Conservation (phyloP, 2,888 invertebrate species). For the Phytoseiulus persimilis region DNA sequence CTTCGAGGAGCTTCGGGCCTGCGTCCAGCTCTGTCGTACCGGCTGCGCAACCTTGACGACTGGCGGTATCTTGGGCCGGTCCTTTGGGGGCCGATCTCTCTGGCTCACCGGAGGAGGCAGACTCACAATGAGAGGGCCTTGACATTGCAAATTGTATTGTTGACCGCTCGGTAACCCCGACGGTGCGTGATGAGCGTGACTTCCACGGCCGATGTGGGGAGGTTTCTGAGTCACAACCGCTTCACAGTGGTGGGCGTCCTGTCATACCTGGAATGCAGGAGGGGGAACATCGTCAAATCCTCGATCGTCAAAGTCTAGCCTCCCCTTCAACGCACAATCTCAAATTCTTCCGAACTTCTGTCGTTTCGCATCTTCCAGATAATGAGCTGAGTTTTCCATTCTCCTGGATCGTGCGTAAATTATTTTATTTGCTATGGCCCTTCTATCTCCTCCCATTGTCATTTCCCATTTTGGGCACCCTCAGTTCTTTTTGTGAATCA, state of each 20-base stretch:
- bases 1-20: conserved; percentile 27
- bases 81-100: conserved; percentile 11
- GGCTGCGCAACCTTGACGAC: conserved; percentile 33
- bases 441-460: no score
- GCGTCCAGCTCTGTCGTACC: conserved; percentile 30
- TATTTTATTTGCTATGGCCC: no score
- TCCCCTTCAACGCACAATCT: no score
- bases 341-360: no score
- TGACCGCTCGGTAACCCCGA: not conserved
- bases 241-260: conserved; percentile 38
- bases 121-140: conserved; percentile 25
- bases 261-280: conserved; percentile 11
- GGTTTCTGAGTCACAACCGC: conserved; percentile 30
- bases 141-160: conserved; percentile 14
- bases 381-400: no score
- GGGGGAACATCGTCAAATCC: no score
- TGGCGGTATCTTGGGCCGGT: conserved; percentile 16
- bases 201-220: not conserved
- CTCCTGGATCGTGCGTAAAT: no score
- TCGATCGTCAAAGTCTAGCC: no score
- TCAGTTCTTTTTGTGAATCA: no score
- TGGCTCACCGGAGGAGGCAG: conserved; percentile 32
- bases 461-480: no score
- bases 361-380: no score
- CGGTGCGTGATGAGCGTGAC: conserved; percentile 5